Evolutionary conservation across 1,140 invertebrate species (phyloP), one percentile per base, ranked within the genome.

Genomic region (Helicoverpa armigera): DNA sequence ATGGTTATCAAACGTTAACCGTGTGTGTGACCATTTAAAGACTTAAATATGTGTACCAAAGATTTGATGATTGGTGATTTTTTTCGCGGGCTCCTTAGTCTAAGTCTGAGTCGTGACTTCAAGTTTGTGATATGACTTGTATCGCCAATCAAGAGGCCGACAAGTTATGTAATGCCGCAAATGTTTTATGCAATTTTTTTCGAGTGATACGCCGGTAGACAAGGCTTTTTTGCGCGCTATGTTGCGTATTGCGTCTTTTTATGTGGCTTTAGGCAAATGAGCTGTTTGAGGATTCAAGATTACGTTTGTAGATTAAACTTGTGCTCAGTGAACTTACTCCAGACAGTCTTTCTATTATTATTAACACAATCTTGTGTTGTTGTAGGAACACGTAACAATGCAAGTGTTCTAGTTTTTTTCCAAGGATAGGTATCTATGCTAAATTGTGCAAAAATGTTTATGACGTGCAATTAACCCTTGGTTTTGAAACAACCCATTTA

Each of bases 11-110:
- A 69, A 79, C 29, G 51, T 51, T 74, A 70, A 67, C 48, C 51
- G 53, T 53, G 63, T 79, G 63, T 79, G n/a, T 53, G 63, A 53
- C 76, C 54, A 79, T 69, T 56, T 79, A 79, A 9, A 14, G 76
- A n/a, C 18, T 50, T 50, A 69, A 79, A 74, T 74, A 80, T 79
- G 69, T 82, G 76, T 61, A 69, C 58, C 60, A 80, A 81, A 83
- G 79, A 79, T 83, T 43, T 16, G 43, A 16, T 48, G 79, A 65
- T 74, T 80, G 70, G 61, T 65, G 65, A 79, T 74, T 73, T 80
- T 80, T 80, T 80, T 80, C 60, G 79, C 78, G 69, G 69, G 63
- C 70, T 56, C 70, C 69, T 72, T 67, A 31, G 60, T 65, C 58
- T 70, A 35, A 13, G 60, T 14, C 67, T 70, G 16, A 13, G 67